Conservation (phyloP, 2,888 invertebrate genomes). For the Eupithecia subumbrata region DNA sequence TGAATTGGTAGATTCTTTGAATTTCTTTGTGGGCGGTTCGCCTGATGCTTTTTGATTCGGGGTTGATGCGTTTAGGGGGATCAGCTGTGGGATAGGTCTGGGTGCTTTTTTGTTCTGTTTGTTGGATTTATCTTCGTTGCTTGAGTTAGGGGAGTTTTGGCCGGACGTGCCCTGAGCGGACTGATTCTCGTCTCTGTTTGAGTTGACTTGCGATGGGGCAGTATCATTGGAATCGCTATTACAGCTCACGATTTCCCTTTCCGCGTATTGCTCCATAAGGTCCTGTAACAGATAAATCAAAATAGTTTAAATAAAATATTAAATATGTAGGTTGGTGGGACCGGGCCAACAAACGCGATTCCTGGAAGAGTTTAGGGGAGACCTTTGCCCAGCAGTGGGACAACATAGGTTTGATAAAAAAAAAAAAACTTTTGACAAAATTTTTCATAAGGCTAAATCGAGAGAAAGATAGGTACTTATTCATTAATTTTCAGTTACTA, state of each 20-base stretch:
- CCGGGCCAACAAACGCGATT: no score
- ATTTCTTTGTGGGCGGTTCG: constrained; percentile 75
- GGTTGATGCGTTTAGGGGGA: constrained; percentile 85
- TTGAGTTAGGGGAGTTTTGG: constrained; percentile 55
- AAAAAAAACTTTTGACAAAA: no score
- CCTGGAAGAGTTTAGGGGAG: no score
- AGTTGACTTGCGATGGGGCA: constrained; percentile 54
- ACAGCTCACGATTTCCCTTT: constrained; percentile 70
- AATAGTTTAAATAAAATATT: not conserved
- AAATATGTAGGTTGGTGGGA: no score
- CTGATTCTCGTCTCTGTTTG: constrained; percentile 47
- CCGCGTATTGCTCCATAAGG: constrained; percentile 69
- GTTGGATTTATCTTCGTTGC: constrained; percentile 63
- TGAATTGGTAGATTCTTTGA: constrained; percentile 61
- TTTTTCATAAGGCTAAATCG: no score
- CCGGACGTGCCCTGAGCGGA: constrained; percentile 52
- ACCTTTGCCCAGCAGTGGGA: no score
- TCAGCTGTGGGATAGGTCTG: constrained; percentile 90
- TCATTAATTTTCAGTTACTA: no score
- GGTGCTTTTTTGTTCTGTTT: constrained; percentile 71
- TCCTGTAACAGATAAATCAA: constrained; percentile 63
- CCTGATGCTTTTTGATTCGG: constrained; percentile 72
- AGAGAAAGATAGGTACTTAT: no score
- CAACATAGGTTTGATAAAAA: no score
- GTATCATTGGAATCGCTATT: constrained; percentile 78